Base-by-base conservation (phyloP, 2,113 vertebrate genomes). In the Anguilla rostrata region DNA sequence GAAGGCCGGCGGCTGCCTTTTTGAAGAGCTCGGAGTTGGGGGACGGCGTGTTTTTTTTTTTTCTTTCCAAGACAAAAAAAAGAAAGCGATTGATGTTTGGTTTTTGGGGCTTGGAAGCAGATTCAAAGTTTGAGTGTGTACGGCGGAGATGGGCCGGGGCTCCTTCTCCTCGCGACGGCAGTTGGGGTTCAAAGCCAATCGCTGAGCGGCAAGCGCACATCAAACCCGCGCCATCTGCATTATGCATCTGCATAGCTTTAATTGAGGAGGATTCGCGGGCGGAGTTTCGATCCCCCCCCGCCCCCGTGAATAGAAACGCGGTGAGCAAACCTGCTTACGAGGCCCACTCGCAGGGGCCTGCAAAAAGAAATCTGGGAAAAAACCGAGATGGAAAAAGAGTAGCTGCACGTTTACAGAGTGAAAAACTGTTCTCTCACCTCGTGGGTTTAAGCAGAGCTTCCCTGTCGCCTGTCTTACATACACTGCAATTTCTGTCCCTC, bases 161-260 rank as follows among this genome's bases (percentile, higher is more conserved):
- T 41, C 78, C 20, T 80, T 41, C 18, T 80, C 78, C 78, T 14
- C 12, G 78, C 16, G 39, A 41, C 20, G 20, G 78, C 49, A 16
- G 81, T 85, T 18, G 40, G 82, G 39, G 84, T 81, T 88, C 87
- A 88, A 88, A 83, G 87, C 71, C 66, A 83, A 57, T 85, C 83
- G 26, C 41, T 18, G 75, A 22, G 20, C 75, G 66, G 53, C 29
- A 63, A 56, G 82, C 83, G 46, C 4, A 46, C 81, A 71, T 84
- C 60, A 84, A 39, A 84, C 39, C 56, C 20, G 34, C 49, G 34
- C 87, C 84, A 81, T 86, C 85, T 88, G 84, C 87, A 88, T 86
- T 60, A 88, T 88, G 81, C 85, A 86, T 82, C 39, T 82, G 56
- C 86, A 81, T 86, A 40, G 86, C 43, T 82, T 29, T 87, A 86